Evolutionary conservation across 1,140 invertebrate species (phyloP).

Genomic region (Pseudomyrmex gracilis): DNA sequence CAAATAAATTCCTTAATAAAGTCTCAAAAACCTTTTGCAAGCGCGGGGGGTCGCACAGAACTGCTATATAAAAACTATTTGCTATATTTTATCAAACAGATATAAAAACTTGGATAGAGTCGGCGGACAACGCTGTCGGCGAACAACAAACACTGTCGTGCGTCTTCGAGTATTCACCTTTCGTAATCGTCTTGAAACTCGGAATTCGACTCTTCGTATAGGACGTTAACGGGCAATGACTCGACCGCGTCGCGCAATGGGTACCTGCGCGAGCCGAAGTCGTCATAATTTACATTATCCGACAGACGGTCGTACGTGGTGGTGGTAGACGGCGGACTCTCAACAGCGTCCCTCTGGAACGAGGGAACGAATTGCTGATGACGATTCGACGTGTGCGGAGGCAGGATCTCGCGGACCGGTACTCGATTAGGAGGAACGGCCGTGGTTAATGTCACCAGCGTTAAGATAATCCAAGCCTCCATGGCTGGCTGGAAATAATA

Average conservation of each 20-base stretch:
- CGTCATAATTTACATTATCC: conserved; percentile 22
- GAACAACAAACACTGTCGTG: too few species aligned
- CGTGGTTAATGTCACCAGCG: conserved; percentile 71
- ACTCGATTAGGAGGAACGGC: conserved; percentile 75
- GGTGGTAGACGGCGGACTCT: conserved; percentile 83
- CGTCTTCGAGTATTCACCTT: conserved; percentile 14
- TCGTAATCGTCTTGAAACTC: conserved; percentile 2
- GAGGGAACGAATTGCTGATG: conserved; percentile 65
- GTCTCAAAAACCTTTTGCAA: too few species aligned
- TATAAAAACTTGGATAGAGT: too few species aligned
- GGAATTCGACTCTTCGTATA: not conserved
- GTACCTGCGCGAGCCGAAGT: conserved; percentile 75
- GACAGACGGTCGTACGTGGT: conserved; percentile 61
- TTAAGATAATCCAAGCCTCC: conserved; percentile 51
- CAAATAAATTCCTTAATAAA: too few species aligned
- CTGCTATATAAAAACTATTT: too few species aligned
- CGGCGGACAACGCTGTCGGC: too few species aligned
- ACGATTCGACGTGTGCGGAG: conserved; percentile 47
- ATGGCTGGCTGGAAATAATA: conserved; percentile 26
- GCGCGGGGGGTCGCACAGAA: too few species aligned
- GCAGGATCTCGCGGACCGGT: conserved; percentile 50
- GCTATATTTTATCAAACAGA: too few species aligned
- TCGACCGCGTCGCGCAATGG: conserved; percentile 88
- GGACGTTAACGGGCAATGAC: conserved; percentile 81
- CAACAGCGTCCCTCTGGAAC: conserved; percentile 86